Evolutionary conservation across 1,140 invertebrate genomes (phyloP), one percentile per base, ranked within the genome.

Genomic region (Meloidogyne hapla): DNA sequence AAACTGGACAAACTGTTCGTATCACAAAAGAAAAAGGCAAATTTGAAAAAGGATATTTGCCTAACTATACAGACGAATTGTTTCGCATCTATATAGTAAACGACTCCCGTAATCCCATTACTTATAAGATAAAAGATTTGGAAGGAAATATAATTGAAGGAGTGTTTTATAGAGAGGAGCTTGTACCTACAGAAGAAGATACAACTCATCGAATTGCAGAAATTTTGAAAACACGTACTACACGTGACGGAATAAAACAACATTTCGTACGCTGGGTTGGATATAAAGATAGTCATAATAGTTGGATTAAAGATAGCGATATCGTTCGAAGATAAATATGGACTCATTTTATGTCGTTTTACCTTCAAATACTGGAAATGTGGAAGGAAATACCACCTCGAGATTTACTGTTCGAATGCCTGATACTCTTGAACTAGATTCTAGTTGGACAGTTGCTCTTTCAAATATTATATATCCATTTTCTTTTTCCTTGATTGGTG

Each of bases 31-130:
- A 33, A 6, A 69, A 75, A 48, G 13, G 73, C 15, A 48, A 66
- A 33, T 80, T 80, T 68, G 62, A 23, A 23, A 72, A 69, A 62
- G 78, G 75, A 13, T 76, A 56, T 40, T 13, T 42, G 15, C 40
- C 69, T 3, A 77, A 68, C 13, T 80, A 71, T 18, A 45, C 79
- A 13, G 79, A 63, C 18, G 65, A 76, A 75, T 26, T 81, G 12
- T 79, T 63, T 45, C 56, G 15, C 15, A 69, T 67, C 3, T 69
- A 15, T 42, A 28, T 40, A 21, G 13, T 13, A n/a, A 67, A 26
- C 45, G 61, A 18, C 9, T n/a, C n/a, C n/a, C n/a, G n/a, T n/a
- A 40, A 33, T 15, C 77, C 77, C 18, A 18, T 62, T 10, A 64
- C 62, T 0, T 78, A 70, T n/a, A 64, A 48, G 42, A 38, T 72